Conservation (phyloP, 2,113 vertebrate species). For the Siniperca knerii region DNA sequence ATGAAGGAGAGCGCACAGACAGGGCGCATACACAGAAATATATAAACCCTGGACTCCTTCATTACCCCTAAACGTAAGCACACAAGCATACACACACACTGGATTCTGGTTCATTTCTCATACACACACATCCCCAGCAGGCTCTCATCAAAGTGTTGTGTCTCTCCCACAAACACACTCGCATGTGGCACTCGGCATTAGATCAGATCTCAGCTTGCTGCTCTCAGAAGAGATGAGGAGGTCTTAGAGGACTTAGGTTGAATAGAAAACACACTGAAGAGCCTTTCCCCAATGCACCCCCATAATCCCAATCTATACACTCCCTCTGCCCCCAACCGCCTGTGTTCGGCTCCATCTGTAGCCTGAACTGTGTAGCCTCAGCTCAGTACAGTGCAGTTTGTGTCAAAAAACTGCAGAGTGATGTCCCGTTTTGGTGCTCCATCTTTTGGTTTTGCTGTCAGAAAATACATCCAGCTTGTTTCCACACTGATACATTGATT, state of each 20-base stretch:
- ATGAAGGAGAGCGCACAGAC: constrained; percentile 58
- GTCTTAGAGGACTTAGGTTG: constrained; percentile 79
- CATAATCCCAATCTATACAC: constrained; percentile 74
- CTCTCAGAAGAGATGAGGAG: constrained; percentile 81
- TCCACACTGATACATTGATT: constrained; percentile 8
- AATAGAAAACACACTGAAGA: constrained; percentile 80
- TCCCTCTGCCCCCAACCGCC: constrained; percentile 53
- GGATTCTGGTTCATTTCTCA: constrained; percentile 57
- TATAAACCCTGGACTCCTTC: constrained; percentile 68
- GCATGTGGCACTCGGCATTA: constrained; percentile 81
- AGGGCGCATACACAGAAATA: constrained; percentile 57
- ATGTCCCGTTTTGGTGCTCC: not conserved
- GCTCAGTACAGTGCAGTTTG: not conserved
- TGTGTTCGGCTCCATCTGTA: constrained; percentile 59
- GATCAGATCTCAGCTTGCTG: constrained; percentile 82
- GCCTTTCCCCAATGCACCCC: constrained; percentile 67
- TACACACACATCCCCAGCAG: constrained; percentile 68
- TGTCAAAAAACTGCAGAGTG: constrained; percentile 3
- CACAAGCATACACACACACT: constrained; percentile 29
- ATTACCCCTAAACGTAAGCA: constrained; percentile 64
- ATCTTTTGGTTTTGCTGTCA: not conserved
- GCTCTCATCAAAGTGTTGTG: constrained; percentile 76
- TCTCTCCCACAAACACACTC: constrained; percentile 59
- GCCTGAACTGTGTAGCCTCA: constrained; percentile 22
- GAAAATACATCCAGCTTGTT: constrained; percentile 10